These are phyloP conservation scores for Neofelis nebulosa DNA, from an alignment of 2,113 vertebrate species.

Conservation along the genomic window DNA sequence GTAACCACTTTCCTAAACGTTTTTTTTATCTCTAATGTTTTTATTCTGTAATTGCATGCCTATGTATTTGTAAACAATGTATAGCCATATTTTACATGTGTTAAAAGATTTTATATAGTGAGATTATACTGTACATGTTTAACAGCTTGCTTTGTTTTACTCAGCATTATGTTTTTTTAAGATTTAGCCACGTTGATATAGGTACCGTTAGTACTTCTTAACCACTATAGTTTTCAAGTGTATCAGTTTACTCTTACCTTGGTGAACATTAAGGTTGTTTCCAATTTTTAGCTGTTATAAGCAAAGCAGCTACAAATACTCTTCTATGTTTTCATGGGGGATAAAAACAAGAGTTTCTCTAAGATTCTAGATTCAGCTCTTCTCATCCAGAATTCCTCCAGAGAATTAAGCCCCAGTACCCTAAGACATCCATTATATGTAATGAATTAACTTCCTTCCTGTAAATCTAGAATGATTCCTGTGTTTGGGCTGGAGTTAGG, in stretches of 20 bases:
- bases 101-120: slow-evolving; percentile 29
- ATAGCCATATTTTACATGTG: background rate
- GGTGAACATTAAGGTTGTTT: background rate
- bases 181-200: background rate
- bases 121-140: background rate
- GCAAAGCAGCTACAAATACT: background rate
- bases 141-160: slow-evolving; percentile 32
- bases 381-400: slow-evolving; percentile 33
- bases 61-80: background rate
- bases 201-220: slow-evolving; percentile 29
- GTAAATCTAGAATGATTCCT: background rate
- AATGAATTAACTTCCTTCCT: background rate
- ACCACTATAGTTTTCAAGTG: background rate
- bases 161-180: slow-evolving; percentile 8
- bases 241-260: background rate
- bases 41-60: background rate
- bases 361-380: background rate
- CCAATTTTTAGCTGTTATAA: background rate
- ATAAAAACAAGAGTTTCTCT: slow-evolving; percentile 47
- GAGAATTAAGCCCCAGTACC: slow-evolving; percentile 9
- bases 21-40: slow-evolving; percentile 12
- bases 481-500: background rate
- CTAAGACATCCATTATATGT: background rate
- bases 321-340: background rate
- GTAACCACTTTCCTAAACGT: background rate